Base-by-base conservation (phyloP, 2,113 vertebrate species). In the Rhea pennata region DNA sequence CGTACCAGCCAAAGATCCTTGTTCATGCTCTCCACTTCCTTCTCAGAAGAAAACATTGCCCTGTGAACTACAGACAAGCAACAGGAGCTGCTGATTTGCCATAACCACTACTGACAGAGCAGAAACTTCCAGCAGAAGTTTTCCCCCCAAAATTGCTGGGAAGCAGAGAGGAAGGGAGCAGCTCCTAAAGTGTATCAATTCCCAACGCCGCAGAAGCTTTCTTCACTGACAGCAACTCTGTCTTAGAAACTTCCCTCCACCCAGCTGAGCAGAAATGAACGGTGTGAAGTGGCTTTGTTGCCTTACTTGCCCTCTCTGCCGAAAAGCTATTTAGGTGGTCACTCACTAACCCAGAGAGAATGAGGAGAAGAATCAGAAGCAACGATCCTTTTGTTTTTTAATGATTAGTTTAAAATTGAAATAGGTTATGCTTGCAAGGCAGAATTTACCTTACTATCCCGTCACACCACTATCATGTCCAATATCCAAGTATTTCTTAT, bases 41-140 rank as follows among this genome's bases (percentile, higher is more conserved):
- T 54, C 54, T 6, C 21, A 20, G 19, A 70, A 79, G 72, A 62
- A 90, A 80, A 51, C 3, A 13, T 10, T 42, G 23, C 24, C n/a
- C 29, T 0, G 0, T 36, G 48, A 87, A 56, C 42, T 69, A 64
- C 0, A 69, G n/a, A 9, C 19, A 65, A 1, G 0, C 48, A 75
- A 73, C 5, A 53, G 22, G 40, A 84, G 27, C 66, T 66, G 22
- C 58, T 89, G 53, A 23, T 59, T 50, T 74, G 36, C 64, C 24
- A 17, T 10, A 91, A 10, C 21, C 46, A 84, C 56, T 81, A 46
- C 23, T 58, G 69, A 53, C 27, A 82, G 54, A 27, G 59, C 26
- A 80, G 73, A 92, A 92, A 90, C 9, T 9, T 36, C 2, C 1
- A 67, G 59, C 2, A 74, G 31, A 67, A 54, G 21, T 81, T 50